Evolutionary conservation across 2,888 invertebrate species (phyloP), one percentile per base, ranked within the genome.

Genomic region (Nineta flava): DNA sequence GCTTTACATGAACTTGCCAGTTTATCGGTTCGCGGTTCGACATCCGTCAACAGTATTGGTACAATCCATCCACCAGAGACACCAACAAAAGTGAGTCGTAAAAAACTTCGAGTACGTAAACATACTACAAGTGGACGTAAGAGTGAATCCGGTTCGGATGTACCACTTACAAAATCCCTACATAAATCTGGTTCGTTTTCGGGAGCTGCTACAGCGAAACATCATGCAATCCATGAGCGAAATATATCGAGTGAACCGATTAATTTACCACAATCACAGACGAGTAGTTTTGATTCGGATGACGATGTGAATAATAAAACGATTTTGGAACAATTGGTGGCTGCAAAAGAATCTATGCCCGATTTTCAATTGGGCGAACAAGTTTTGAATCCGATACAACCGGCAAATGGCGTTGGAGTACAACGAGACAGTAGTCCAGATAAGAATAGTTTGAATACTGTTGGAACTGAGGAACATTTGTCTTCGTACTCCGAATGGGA

Each of bases 401-500:
- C 56, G 54, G 60, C 66, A 45, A 59, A 66, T 32, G 62, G 64
- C 50, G 52, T 57, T 48, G 35, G 43, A 46, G 2, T 48, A 47
- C 19, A 51, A 34, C 57, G 66, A 56, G 65, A 64, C 56, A 61
- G 61, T 50, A 64, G 66, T 55, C 62, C 64, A 42, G 64, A 63
- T 34, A 76, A 77, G 58, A 72, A 68, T 55, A 81, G 79, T 61
- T 71, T 75, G 41, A 67, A 71, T 53, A 77, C 76, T 0, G 76
- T 74, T 9, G 76, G 77, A 19, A 77, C 79, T 1, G 85, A 85
- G 62, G 83, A 82, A 61, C 82, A 83, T 57, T 81, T 82, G 60
- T 87, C 87, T 61, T 80, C 79, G n/a, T 81, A 88, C 64, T 90
- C 88, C 1, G 93, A 93, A 65, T 94, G 94, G 94, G 94, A 94